Percentiles rank a stretch among this genome's conserved stretches.
Conservation (phyloP, 2,888 invertebrate genomes). For the Branchinecta sandiegonensis region DNA sequence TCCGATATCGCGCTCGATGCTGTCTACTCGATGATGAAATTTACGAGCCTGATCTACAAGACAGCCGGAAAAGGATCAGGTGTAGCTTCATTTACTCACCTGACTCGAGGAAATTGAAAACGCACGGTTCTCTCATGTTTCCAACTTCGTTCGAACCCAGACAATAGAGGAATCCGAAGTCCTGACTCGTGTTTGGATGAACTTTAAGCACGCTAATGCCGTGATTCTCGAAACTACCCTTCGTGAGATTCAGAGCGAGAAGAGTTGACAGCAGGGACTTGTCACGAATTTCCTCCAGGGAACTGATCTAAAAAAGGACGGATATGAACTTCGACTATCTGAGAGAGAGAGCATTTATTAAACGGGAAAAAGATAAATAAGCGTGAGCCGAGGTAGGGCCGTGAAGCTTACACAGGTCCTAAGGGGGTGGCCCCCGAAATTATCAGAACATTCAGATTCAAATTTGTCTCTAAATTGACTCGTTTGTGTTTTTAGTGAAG, state of each 20-base stretch:
- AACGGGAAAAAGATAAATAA: not conserved
- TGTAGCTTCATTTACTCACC: not conserved
- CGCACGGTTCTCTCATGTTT: not conserved
- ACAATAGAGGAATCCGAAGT: not conserved
- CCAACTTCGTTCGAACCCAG: not conserved
- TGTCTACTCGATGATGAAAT: no score
- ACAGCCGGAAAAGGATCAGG: no score
- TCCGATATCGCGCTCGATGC: no score
- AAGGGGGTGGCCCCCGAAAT: no score
- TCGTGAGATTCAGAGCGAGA: not conserved
- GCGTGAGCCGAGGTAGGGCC: not conserved
- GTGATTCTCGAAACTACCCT: not conserved
- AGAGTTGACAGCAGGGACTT: not conserved
- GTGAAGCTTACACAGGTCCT: no score
- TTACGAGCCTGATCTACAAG: no score
- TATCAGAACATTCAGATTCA: no score
- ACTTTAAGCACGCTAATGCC: not conserved
- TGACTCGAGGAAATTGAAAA: constrained; percentile 8
- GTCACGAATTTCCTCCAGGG: not conserved
- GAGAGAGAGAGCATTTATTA: no score
- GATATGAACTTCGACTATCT: no score
- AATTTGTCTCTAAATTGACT: no score
- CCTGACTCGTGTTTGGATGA: constrained; percentile 11
- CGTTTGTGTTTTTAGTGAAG: no score
- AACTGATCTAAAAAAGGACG: not conserved